These are phyloP conservation scores for Poecilia latipinna DNA, from an alignment of 2,113 vertebrate species.

Conservation along the genomic window DNA sequence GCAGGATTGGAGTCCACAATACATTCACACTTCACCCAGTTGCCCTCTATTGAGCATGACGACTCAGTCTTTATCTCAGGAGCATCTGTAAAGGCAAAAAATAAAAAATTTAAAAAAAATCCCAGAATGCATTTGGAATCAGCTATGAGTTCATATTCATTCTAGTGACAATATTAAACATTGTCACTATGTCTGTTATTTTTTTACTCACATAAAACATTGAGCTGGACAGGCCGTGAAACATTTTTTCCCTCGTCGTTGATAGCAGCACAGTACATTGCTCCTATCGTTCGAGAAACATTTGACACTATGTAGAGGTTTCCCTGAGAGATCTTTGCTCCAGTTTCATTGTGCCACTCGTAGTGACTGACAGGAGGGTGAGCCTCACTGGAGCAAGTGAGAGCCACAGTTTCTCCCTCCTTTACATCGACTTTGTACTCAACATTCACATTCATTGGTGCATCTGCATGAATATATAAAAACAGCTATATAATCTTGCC, in stretches of 20 bases:
- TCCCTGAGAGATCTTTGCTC: slow-evolving; percentile 20
- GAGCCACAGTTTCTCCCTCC: slow-evolving; percentile 58
- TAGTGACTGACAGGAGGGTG: slow-evolving; percentile 59
- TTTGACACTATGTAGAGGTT: slow-evolving; percentile 31
- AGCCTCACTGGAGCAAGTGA: slow-evolving; percentile 68
- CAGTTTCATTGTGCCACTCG: slow-evolving; percentile 53
- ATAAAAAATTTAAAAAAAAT: background rate
- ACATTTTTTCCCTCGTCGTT: slow-evolving; percentile 52
- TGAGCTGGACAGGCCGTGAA: slow-evolving; percentile 47
- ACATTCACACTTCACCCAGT: slow-evolving; percentile 63
- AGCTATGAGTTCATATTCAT: background rate
- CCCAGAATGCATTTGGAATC: background rate
- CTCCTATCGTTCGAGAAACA: slow-evolving; percentile 54
- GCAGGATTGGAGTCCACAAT: slow-evolving; percentile 68
- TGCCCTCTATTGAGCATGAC: slow-evolving; percentile 44
- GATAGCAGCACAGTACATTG: slow-evolving; percentile 65
- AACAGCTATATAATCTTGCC: background rate
- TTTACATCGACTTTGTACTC: slow-evolving; percentile 23
- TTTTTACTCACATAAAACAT: slow-evolving; percentile 66
- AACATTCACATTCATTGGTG: slow-evolving; percentile 59
- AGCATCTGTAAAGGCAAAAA: slow-evolving; percentile 49
- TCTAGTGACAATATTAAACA: background rate
- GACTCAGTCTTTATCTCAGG: slow-evolving; percentile 69
- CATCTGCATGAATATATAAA: slow-evolving; percentile 46
- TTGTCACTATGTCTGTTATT: background rate